A percentile compares a stretch with the other conserved stretches of the same genome.
These are phyloP conservation scores for Ceratothoa steindachneri DNA, from an alignment of 2,888 invertebrate genomes.

Conservation along the genomic window DNA sequence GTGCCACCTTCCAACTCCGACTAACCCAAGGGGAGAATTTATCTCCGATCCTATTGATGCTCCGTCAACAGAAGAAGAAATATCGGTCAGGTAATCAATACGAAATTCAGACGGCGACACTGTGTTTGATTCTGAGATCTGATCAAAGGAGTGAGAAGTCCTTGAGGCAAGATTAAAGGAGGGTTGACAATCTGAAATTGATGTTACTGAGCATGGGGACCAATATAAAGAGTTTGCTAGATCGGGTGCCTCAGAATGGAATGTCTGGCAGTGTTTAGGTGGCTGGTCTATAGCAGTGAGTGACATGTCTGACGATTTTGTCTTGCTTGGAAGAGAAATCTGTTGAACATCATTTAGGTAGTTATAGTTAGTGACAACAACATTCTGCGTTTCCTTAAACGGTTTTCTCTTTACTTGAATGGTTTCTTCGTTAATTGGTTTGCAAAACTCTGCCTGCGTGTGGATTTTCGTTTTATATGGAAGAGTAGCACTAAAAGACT, in stretches of 20 bases:
- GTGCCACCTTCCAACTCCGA: background rate
- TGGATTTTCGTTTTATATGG: background rate
- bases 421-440: background rate
- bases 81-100: constrained; percentile 1
- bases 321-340: background rate
- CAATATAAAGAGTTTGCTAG: background rate
- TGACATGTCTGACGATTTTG: background rate
- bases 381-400: background rate
- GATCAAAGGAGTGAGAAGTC: background rate
- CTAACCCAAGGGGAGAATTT: background rate
- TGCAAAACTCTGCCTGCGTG: background rate
- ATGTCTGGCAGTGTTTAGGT: too few relatives aligned
- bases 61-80: background rate
- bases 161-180: constrained; percentile 1
- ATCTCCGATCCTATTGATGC: background rate
- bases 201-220: background rate
- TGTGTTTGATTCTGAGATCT: constrained; percentile 4
- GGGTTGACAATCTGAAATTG: background rate
- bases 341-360: background rate
- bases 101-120: background rate
- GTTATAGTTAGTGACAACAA: background rate
- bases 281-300: too few relatives aligned
- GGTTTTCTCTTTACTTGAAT: background rate
- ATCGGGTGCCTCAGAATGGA: background rate
- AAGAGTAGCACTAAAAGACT: background rate